Conservation (phyloP, 1,140 invertebrate species). For the Orchesella cincta region DNA sequence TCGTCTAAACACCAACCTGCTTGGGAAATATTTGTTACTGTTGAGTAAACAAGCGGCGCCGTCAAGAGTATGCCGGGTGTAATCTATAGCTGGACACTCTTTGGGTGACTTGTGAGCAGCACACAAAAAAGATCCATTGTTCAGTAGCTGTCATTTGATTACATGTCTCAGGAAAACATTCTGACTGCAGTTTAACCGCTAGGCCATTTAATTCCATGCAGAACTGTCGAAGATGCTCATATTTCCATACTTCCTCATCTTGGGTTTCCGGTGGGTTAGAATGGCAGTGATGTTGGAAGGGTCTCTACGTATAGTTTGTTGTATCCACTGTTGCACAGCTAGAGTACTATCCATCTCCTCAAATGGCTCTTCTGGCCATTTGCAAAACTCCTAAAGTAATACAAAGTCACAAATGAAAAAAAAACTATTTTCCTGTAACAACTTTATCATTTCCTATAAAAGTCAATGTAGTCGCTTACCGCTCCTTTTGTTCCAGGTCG, state of each 20-base stretch:
- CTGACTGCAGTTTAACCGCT: constrained; percentile 87
- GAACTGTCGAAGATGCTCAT: constrained; percentile 98
- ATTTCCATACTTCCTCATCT: constrained; percentile 99
- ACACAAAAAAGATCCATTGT: constrained; percentile 99
- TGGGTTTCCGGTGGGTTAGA: constrained; percentile 93
- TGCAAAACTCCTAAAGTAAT: constrained; percentile 81
- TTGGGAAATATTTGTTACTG: constrained; percentile 99
- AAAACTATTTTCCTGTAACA: neutral
- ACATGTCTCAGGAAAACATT: constrained; percentile 95
- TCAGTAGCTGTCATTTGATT: constrained; percentile 99
- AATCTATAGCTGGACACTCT: constrained; percentile 99
- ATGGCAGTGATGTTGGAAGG: constrained; percentile 92
- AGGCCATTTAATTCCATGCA: constrained; percentile 98
- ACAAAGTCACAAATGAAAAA: constrained; percentile 31
- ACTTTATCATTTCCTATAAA: neutral
- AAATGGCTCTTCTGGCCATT: constrained; percentile 96
- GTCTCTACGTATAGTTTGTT: constrained; percentile 93
- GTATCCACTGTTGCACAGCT: constrained; percentile 98
- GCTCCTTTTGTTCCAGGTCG: constrained; percentile 84
- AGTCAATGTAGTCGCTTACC: constrained; percentile 61
- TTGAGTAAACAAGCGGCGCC: constrained; percentile 97
- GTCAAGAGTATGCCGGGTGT: constrained; percentile 98
- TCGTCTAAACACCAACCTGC: too few species aligned
- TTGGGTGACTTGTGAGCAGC: constrained; percentile 99
- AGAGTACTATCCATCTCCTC: constrained; percentile 99